Base-by-base conservation (phyloP, 2,888 invertebrate species). In the Rhimphoctona megacephalus region DNA sequence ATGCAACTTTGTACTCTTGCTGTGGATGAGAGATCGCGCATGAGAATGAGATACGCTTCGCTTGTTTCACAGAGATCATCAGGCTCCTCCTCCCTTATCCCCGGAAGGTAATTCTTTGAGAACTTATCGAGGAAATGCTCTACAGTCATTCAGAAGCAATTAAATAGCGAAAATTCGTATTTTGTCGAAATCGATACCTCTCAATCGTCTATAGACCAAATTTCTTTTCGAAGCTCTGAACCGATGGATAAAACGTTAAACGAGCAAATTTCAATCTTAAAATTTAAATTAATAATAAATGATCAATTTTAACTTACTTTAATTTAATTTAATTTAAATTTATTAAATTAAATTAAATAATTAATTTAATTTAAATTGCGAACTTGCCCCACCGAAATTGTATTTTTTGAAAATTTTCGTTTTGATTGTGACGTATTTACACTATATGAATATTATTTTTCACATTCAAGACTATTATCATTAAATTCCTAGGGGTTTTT, bases 1-100 rank as follows among this genome's bases (percentile, higher is more conserved):
- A 54, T 43, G 54, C 7, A 70, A 73, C 54, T 78, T 33, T 57
- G 69, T 76, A 76, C 57, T 81, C 72, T 84, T 67, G 46, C 43
- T 46, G 46, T 30, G 46, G 46, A 39, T 36, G 73, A 73, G 74
- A 17, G 52, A 1, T 73, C 54, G 76, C 85, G 86, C 87, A 87
- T 87, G 88, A 88, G 87, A 85, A 85, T 85, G 82, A 85, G 85
- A 78, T 83, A 80, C 77, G 85, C 85, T 82, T 69, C 43, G 79
- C 66, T 85, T 79, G 30, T 64, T 74, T 64, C 78, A 43, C 54
- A 64, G 64, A 70, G 74, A 79, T 64, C 83, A 76, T 76, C 74
- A 57, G 52, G 30, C 49, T 19, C 25, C 36, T 14, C 33, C 39
- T 46, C 64, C 54, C 43, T 33, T 33, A 9, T 9, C 67, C 57